Conservation (phyloP, 2,797 vertebrate genomes). For the Erethizon dorsatum region DNA sequence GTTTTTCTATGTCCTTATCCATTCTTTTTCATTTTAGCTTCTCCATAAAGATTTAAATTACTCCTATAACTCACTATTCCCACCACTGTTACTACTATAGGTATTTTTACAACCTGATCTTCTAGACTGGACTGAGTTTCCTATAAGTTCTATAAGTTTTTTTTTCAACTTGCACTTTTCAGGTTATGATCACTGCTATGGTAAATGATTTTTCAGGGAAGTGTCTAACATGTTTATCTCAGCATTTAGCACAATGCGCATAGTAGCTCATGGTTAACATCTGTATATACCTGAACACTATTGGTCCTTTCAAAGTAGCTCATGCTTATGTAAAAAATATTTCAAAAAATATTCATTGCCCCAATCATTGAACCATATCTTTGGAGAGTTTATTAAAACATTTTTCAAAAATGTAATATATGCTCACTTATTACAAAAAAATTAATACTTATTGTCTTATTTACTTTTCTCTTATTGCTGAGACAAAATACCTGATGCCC, state of each 20-base stretch:
- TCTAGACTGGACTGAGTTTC: not conserved
- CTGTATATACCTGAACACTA: not conserved
- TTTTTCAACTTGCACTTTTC: not conserved
- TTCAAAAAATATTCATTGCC: not conserved
- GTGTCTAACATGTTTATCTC: not conserved
- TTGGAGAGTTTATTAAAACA: not conserved
- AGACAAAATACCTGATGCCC: too few species aligned
- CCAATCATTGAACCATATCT: not conserved
- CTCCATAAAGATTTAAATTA: not conserved
- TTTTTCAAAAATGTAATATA: slow-evolving; percentile 38
- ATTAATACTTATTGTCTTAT: not conserved
- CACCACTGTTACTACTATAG: not conserved
- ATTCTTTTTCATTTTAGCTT: not conserved
- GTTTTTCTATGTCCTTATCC: not conserved
- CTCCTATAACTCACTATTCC: not conserved
- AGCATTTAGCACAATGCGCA: not conserved
- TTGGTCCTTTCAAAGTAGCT: not conserved
- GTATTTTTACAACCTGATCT: not conserved
- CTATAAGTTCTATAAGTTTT: not conserved
- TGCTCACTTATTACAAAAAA: not conserved
- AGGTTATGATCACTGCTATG: not conserved
- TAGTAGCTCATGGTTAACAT: not conserved
- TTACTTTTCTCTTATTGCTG: too few species aligned
- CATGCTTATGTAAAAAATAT: not conserved
- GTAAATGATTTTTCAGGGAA: not conserved